phyloP scores from a whole-genome alignment of 2,113 vertebrate genomes.

The Dasyornis broadbenti region DNA sequence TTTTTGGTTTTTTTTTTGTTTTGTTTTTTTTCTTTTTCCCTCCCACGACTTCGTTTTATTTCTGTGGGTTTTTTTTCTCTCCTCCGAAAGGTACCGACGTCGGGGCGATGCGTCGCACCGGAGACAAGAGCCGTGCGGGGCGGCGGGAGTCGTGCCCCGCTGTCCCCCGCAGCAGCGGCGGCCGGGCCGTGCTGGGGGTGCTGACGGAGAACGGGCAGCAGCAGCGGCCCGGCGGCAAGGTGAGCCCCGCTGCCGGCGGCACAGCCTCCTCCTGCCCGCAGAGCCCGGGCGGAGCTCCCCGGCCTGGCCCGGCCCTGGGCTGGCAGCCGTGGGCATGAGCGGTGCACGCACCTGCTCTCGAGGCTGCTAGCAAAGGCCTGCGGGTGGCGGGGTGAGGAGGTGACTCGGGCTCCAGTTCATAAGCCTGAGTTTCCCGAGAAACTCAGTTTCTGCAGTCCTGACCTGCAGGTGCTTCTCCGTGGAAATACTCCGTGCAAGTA shows the following conservation, averaged over 20 bases:
- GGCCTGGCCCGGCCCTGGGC: not conserved
- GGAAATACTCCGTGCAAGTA: not conserved
- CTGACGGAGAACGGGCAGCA: constrained; percentile 81
- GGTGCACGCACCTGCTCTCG: fast-evolving
- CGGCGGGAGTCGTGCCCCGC: constrained; percentile 21
- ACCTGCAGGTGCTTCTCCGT: fast-evolving
- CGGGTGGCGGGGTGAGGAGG: fast-evolving
- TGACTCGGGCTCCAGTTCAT: fast-evolving
- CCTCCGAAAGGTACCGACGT: not conserved
- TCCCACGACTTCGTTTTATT: not conserved
- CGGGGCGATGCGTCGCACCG: constrained; percentile 36
- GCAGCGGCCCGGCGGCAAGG: constrained; percentile 69
- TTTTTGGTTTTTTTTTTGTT: not conserved
- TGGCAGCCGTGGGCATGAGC: not conserved
- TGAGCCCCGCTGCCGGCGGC: constrained; percentile 18
- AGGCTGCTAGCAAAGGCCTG: not conserved
- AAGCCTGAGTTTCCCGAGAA: not conserved
- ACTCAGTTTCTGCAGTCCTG: not conserved
- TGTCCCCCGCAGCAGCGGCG: constrained; percentile 3
- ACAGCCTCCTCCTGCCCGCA: not conserved
- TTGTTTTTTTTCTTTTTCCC: not conserved
- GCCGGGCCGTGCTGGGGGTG: constrained; percentile 78
- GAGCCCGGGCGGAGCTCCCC: not conserved
- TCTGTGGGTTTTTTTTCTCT: too few species aligned
- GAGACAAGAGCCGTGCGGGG: constrained; percentile 14